Conservation (phyloP, 2,888 invertebrate species). For the Lasioglossum calceatum region DNA sequence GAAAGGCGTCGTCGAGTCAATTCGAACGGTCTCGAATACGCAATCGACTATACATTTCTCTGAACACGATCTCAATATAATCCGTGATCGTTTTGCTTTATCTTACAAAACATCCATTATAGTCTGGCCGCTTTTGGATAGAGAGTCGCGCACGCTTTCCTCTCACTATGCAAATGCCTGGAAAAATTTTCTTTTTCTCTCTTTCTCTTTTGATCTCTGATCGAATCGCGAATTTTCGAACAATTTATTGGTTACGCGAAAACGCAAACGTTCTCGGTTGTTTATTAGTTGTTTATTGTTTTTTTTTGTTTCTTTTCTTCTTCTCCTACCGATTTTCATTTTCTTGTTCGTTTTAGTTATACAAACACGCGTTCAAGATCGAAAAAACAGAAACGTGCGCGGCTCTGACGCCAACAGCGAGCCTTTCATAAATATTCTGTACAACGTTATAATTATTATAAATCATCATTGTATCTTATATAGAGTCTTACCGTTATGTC, state of each 20-base stretch:
- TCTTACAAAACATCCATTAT: conserved; percentile 83
- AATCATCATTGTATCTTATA: conserved; percentile 83
- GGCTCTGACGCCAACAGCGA: conserved; percentile 81
- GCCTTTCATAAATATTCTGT: conserved; percentile 84
- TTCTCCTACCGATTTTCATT: neutral
- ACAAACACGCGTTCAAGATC: conserved; percentile 15
- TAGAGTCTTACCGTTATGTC: conserved; percentile 82
- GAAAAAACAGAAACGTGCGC: conserved; percentile 58
- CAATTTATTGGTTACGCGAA: conserved; percentile 33
- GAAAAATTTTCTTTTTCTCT: neutral
- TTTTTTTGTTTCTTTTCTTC: no score
- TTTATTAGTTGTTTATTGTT: neutral
- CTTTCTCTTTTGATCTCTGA: neutral
- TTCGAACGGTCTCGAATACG: conserved; percentile 58
- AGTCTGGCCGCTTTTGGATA: conserved; percentile 81
- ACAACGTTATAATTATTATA: conserved; percentile 83
- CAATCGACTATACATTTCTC: conserved; percentile 63
- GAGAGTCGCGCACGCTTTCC: conserved; percentile 77
- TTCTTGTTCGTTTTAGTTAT: neutral
- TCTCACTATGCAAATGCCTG: conserved; percentile 10
- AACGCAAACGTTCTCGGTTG: conserved; percentile 37
- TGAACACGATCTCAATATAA: conserved; percentile 61
- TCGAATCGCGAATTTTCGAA: conserved; percentile 30
- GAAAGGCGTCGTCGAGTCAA: conserved; percentile 64
- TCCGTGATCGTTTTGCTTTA: conserved; percentile 77